Base-by-base conservation (phyloP, 2,888 invertebrate genomes). In the Limnephilus lunatus region DNA sequence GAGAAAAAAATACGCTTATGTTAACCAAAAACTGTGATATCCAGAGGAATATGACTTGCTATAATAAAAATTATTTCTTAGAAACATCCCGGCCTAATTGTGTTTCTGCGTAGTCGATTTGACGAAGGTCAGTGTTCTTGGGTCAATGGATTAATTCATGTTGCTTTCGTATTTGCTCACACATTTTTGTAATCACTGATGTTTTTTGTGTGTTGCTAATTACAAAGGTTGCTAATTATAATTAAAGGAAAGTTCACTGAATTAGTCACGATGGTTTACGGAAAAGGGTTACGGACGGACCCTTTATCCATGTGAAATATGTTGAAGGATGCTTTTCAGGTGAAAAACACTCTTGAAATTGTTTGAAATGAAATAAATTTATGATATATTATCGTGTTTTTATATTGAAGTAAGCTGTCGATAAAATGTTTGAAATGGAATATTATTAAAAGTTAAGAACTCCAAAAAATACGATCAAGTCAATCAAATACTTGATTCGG, bases 221-320 rank as follows among this genome's bases (percentile, higher is more conserved):
- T 68, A 68, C 68, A n/a, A 68, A 68, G 68, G 68, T 68, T 68
- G 68, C 68, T 68, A 68, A 68, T 68, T 68, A 68, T 68, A 68
- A 68, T 68, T 68, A 68, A 25, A 25, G 25, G 68, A 68, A 68
- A n/a, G 68, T 68, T 68, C 68, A n/a, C 9, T 68, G 25, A 68
- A 68, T 68, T 68, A 19, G 25, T 68, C 68, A 25, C 12, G 44
- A 12, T 9, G 68, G 68, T 25, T 68, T 19, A 25, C 25, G 25
- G 15, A 68, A 68, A 68, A 68, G 68, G 68, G 25, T 68, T 9
- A 68, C 25, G 7, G 25, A 68, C 25, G 7, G 25, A 68, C 25
- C 68, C 68, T 68, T 68, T 68, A 68, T 68, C 68, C 68, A 9
- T 68, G 9, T 68, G 19, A 68, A 25, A 68, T 68, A 68, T 68